These are phyloP conservation scores for Brachypalpus laphriformis DNA, from an alignment of 2,888 invertebrate species.

Conservation along the genomic window DNA sequence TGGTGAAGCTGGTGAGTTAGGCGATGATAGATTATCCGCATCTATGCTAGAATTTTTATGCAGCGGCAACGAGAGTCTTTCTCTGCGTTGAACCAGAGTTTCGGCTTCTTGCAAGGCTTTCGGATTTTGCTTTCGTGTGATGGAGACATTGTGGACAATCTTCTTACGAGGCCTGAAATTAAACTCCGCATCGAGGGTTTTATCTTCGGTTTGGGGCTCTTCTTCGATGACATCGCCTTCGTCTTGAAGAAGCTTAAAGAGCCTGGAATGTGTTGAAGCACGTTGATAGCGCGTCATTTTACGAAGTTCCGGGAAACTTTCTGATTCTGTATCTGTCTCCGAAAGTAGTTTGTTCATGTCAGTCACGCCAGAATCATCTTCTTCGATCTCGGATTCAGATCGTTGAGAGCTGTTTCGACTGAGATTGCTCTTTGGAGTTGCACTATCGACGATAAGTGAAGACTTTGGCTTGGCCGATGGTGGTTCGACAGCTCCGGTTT, in stretches of 20 bases:
- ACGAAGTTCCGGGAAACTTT: slow-evolving; percentile 85
- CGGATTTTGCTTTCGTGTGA: slow-evolving; percentile 81
- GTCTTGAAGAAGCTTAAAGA: slow-evolving; percentile 87
- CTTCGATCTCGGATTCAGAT: slow-evolving; percentile 84
- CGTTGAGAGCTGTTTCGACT: slow-evolving; percentile 81
- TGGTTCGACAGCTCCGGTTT: slow-evolving; percentile 74
- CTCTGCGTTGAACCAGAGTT: slow-evolving; percentile 82
- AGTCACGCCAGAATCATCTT: slow-evolving; percentile 89
- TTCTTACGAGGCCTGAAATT: slow-evolving; percentile 80
- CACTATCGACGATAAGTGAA: slow-evolving; percentile 79
- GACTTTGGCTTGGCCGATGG: slow-evolving; percentile 44
- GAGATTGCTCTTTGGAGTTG: slow-evolving; percentile 77
- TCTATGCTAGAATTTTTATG: slow-evolving; percentile 83
- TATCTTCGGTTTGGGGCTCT: slow-evolving; percentile 78
- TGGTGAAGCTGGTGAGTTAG: slow-evolving; percentile 83
- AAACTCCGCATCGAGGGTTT: slow-evolving; percentile 75
- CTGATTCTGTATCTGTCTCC: slow-evolving; percentile 86
- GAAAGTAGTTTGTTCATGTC: slow-evolving; percentile 88
- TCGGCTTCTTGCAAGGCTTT: slow-evolving; percentile 80
- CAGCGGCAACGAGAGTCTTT: slow-evolving; percentile 84
- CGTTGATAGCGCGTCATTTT: slow-evolving; percentile 87
- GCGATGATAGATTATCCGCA: slow-evolving; percentile 84
- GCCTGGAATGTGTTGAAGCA: slow-evolving; percentile 88
- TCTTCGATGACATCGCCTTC: slow-evolving; percentile 82
- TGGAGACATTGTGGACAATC: slow-evolving; percentile 82